Base-by-base conservation (phyloP, 2,113 vertebrate species). In the Baryphthengus martii region DNA sequence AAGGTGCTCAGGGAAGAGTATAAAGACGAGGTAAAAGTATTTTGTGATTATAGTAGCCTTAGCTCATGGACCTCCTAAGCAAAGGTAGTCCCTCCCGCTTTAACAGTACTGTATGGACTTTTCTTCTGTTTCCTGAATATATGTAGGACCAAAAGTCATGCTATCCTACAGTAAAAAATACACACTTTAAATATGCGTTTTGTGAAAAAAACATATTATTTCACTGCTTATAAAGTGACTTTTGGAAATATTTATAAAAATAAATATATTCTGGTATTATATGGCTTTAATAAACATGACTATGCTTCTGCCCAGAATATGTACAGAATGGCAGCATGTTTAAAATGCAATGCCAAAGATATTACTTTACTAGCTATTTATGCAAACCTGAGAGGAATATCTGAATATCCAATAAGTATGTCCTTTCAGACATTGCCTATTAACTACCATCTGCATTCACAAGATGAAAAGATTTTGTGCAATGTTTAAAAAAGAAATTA, bases 181-280 rank as follows among this genome's bases (percentile, higher is more conserved):
- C 0, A 16, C 7, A 33, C 3, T 29, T 71, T 25, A 56, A 62
- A 35, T 24, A 35, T 0, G 14, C 2, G 0, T 47, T 68, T 76
- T 70, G 8, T 42, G 14, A 88, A 68, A 72, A 13, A 53, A 44
- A 35, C 1, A 18, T 23, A 19, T 16, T 55, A 5, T 52, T 83
- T 77, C 31, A 40, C 21, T 49, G 40, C 9, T 88, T 52, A 49
- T 19, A 8, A 92, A 65, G 4, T 49, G 13, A 47, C 15, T 44
- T 89, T 63, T 16, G 3, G 25, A 93, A 87, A 78, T 62, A 72
- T 21, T 73, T 68, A 5, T 25, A 17, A 49, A 89, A 79, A 25
- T 7, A 75, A 4, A 50, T 21, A 28, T 28, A 55, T 40, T 77
- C 25, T 55, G 33, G 1, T 14, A 40, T 44, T n/a, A 72, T 8